phyloP scores from a whole-genome alignment of 1,140 invertebrate genomes.

The Bombus pascuorum region DNA sequence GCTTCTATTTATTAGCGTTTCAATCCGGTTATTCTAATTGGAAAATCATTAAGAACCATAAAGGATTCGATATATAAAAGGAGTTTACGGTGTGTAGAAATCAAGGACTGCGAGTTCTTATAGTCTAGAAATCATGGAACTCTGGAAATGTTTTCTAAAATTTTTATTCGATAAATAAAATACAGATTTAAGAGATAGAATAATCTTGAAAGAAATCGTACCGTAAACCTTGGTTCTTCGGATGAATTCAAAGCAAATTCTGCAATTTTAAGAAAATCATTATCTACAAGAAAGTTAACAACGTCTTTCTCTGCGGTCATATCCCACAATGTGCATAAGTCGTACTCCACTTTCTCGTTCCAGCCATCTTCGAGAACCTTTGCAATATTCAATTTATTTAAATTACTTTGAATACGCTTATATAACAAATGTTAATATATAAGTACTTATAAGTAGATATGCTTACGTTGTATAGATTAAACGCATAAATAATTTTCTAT shows the following conservation, averaged over 20 bases:
- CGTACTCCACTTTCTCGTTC: constrained; percentile 85
- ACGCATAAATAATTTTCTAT: too few relatives aligned
- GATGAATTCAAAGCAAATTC: constrained; percentile 79
- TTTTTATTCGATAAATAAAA: constrained; percentile 11
- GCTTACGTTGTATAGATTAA: too few relatives aligned
- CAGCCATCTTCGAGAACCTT: constrained; percentile 80
- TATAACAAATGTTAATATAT: background rate
- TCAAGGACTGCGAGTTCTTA: background rate
- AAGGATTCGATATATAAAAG: background rate
- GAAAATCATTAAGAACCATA: background rate
- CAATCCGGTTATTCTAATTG: background rate
- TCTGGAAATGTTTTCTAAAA: background rate
- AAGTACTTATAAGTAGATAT: background rate
- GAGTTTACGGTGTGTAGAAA: constrained; percentile 2
- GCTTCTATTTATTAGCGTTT: background rate
- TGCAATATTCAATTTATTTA: constrained; percentile 2
- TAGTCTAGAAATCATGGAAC: background rate
- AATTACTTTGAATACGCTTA: too few relatives aligned
- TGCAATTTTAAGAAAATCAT: constrained; percentile 85
- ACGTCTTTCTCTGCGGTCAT: constrained; percentile 89
- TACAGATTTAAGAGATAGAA: constrained; percentile 14
- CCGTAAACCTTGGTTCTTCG: constrained; percentile 83
- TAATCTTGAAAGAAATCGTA: constrained; percentile 59
- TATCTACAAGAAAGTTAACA: constrained; percentile 85
- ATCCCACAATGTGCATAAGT: constrained; percentile 90